Percentiles rank a stretch among this genome's conserved stretches.
phyloP scores from a whole-genome alignment of 2,113 vertebrate species.

The Chlamydotis undulata region DNA sequence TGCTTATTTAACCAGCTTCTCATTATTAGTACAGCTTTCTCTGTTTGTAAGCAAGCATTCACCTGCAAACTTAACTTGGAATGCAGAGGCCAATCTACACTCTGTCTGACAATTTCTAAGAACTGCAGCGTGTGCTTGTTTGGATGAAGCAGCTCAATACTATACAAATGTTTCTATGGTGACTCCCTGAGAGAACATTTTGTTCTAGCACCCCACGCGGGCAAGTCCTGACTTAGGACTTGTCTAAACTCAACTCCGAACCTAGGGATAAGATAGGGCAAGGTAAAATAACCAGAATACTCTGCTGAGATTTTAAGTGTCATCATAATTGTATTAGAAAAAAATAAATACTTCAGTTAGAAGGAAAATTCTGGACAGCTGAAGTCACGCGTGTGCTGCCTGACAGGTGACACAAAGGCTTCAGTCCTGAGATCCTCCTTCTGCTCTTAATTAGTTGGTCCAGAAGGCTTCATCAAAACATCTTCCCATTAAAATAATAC shows the following conservation, averaged over 20 bases:
- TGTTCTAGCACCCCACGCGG: not conserved
- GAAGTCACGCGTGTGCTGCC: not conserved
- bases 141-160: not conserved
- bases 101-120: not conserved
- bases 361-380: not conserved
- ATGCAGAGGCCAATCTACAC: not conserved
- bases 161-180: conserved; percentile 19
- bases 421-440: not conserved
- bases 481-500: not conserved
- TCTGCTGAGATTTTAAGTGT: not conserved
- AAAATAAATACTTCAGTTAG: not conserved
- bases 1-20: not conserved
- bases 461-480: not conserved
- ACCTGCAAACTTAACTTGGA: not conserved
- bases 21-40: not conserved
- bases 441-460: not conserved
- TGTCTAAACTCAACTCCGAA: not conserved
- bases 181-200: not conserved
- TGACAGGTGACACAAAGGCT: not conserved
- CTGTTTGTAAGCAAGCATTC: not conserved
- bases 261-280: not conserved
- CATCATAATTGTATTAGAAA: not conserved
- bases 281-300: not conserved
- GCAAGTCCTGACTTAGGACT: not conserved
- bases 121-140: not conserved